phyloP scores from a whole-genome alignment of 1,140 invertebrate species.

The Tenebrio molitor region DNA sequence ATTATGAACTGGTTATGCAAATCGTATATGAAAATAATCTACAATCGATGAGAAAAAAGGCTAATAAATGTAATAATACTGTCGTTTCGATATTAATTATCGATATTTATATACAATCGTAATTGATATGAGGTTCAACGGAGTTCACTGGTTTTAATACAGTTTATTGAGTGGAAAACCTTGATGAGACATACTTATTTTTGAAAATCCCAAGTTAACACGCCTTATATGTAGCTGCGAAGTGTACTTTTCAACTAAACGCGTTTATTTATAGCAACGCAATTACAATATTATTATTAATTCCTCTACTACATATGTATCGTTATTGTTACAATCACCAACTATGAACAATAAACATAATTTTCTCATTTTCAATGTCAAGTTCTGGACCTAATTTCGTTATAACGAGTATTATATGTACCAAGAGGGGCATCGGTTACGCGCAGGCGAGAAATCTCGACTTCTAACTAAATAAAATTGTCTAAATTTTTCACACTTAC shows the following conservation, averaged over 20 bases:
- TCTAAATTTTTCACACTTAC: too few relatives aligned
- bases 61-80: conserved; percentile 39
- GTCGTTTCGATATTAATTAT: conserved; percentile 38
- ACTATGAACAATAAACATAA: too few relatives aligned
- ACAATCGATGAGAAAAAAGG: conserved; percentile 18
- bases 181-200: conserved; percentile 45
- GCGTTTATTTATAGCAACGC: conserved; percentile 21
- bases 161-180: conserved; percentile 47
- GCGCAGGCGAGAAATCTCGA: too few relatives aligned
- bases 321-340: too few relatives aligned
- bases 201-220: conserved; percentile 22
- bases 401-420: too few relatives aligned
- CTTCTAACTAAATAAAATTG: too few relatives aligned
- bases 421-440: too few relatives aligned
- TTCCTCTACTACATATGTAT: neutral
- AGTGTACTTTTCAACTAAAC: conserved; percentile 19
- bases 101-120: conserved; percentile 41
- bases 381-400: too few relatives aligned
- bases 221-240: conserved; percentile 29
- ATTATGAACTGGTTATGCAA: conserved; percentile 29
- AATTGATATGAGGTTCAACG: conserved; percentile 44
- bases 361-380: too few relatives aligned
- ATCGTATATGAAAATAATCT: conserved; percentile 23
- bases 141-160: conserved; percentile 52
- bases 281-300: neutral